Percentiles rank a stretch among this genome's conserved stretches.
These are phyloP conservation scores for Kuschelorhynchus macadamiae DNA, from an alignment of 2,888 invertebrate genomes.

Conservation along the genomic window DNA sequence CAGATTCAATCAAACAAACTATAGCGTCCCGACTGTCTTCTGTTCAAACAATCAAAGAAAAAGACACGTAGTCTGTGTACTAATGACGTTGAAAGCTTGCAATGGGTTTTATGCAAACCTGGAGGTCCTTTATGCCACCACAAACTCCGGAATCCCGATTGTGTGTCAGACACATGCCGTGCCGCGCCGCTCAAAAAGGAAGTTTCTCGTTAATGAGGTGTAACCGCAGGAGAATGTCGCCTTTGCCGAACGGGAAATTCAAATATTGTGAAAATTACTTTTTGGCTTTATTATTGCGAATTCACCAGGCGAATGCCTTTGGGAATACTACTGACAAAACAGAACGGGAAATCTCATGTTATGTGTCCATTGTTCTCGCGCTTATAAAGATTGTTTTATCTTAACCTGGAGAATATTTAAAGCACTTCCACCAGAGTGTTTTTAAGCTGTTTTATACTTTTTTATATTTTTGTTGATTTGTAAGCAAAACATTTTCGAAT, in stretches of 20 bases:
- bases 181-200: background rate
- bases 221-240: background rate
- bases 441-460: too few species aligned
- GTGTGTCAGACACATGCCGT: background rate
- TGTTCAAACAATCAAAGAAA: conserved; percentile 1
- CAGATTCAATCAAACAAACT: too few species aligned
- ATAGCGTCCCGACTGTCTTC: background rate
- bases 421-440: too few species aligned
- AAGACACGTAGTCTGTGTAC: background rate
- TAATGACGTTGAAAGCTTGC: background rate
- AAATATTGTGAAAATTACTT: background rate
- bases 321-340: too few species aligned
- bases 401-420: too few species aligned
- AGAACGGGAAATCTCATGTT: too few species aligned
- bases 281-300: background rate
- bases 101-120: conserved; percentile 1
- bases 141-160: background rate
- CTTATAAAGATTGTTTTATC: too few species aligned
- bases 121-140: background rate
- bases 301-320: too few species aligned
- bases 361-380: too few species aligned
- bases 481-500: too few species aligned
- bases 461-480: too few species aligned
- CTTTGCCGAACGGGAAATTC: background rate
- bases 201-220: conserved; percentile 4